Evolutionary conservation across 2,113 vertebrate species (phyloP), one percentile per base, ranked within the genome.

Genomic region (Climacteris rufus): DNA sequence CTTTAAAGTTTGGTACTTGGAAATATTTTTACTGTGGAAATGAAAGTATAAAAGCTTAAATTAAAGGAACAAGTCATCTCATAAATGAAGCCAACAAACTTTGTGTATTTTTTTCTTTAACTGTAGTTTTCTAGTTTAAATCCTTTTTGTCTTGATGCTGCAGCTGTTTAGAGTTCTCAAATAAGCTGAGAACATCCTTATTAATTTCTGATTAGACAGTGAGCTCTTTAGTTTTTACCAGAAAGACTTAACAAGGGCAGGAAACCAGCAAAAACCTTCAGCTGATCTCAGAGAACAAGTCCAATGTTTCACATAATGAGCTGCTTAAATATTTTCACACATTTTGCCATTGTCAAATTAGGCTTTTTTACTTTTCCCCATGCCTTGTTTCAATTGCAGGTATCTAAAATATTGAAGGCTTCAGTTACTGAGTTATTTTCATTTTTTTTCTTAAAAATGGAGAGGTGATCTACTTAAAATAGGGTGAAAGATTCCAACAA

Each of bases 181-280:
- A 86, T 8, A 72, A 72, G 18, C 37, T 89, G 71, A 59, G 64
- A 94, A 63, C 25, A 83, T 22, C 45, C 69, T 94, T 94, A 44
- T 93, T 96, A 94, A 85, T 85, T 63, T 60, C 89, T 95, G 82
- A 94, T 83, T 87, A 91, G 72, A 89, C 82, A 78, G 33, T 13
- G 61, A 87, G 74, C 54, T 92, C 83, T 95, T 89, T 65, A 49
- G 37, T 79, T 53, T 45, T 24, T 27, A 49, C 42, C n/a, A 24
- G 37, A 80, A 82, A 77, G 27, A 23, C 65, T 93, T 95, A 91
- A 87, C 52, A 90, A 93, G 71, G 83, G 61, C 81, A 84, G 53
- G 28, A 75, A 93, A 27, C 47, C 81, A 72, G 80, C 78, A 92
- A 61, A 61, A 93, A 94, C 68, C 87, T 53, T 87, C 63, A 85